A percentile compares a stretch with the other conserved stretches of the same genome.
Conservation (phyloP, 2,797 vertebrate genomes). For the Furcifer pardalis region DNA sequence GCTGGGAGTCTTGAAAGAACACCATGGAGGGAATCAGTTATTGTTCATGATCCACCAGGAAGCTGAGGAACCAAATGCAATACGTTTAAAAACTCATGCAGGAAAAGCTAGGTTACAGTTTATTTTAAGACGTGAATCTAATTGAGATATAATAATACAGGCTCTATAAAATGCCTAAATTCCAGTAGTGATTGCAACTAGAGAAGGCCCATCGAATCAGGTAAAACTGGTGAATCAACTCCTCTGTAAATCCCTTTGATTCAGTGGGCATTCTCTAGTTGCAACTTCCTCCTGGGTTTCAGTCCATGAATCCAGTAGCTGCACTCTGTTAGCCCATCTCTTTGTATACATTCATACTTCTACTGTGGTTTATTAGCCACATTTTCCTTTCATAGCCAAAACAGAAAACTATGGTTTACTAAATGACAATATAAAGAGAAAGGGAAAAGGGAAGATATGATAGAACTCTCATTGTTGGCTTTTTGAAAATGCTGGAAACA, state of each 20-base stretch:
- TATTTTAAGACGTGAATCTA: not conserved
- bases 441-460: not conserved
- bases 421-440: not conserved
- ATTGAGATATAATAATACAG: not conserved
- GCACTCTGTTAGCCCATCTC: too few relatives aligned
- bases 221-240: too few relatives aligned
- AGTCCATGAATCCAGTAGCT: too few relatives aligned
- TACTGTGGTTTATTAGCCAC: not conserved
- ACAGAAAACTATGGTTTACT: not conserved
- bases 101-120: not conserved
- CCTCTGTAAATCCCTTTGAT: too few relatives aligned
- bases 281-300: too few relatives aligned
- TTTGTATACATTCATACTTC: too few relatives aligned
- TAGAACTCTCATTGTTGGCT: not conserved
- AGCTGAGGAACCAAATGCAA: constrained; percentile 75
- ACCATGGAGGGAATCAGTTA: constrained; percentile 75
- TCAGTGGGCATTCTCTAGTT: too few relatives aligned
- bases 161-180: not conserved
- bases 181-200: too few relatives aligned
- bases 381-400: not conserved
- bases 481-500: too few relatives aligned
- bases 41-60: constrained; percentile 97
- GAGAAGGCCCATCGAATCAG: too few relatives aligned
- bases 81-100: not conserved
- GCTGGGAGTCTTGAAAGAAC: not conserved